Base-by-base conservation (phyloP, 2,888 invertebrate genomes). In the Cryptus viduatorius region DNA sequence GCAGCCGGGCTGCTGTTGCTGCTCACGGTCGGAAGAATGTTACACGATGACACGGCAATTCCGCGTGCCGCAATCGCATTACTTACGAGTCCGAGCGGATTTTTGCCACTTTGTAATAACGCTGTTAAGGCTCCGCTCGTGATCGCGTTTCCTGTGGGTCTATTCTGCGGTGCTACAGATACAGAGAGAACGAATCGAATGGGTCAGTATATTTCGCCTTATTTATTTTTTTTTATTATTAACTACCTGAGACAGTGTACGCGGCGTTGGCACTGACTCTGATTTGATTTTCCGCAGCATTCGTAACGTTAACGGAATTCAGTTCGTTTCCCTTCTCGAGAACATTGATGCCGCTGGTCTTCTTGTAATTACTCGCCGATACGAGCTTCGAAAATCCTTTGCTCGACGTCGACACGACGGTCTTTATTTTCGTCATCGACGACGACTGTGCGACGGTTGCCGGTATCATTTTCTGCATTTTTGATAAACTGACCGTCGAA, bases 81-180 rank as follows among this genome's bases (percentile, higher is more conserved):
- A 79, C 83, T 87, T 24, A 85, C 68, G 16, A 89, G 53, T 65
- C 88, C 86, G 19, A 88, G 75, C 24, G 89, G 53, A 84, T 48
- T 89, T 83, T 90, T 90, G 29, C 92, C 89, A 78, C 87, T 87
- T 76, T 93, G 92, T 8, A 93, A 81, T 65, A 93, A 78, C 31
- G 90, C 89, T 10, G 91, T 81, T 50, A 89, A 69, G 12, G 88
- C 84, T 67, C 88, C 87, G 56, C 86, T 85, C 19, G 86, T 83
- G n/a, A 81, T 85, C n/a, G 86, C 80, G 68, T 65, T 79, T 8
- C 50, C 67, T 8, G 83, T 37, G 4, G 85, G 79, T 67, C 86
- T 89, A 5, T 84, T 82, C 24, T 89, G 88, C 59, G 87, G 59
- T 24, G 80, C 87, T 86, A 37, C 37, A 24, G 24, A 4, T 56